Evolutionary conservation across 64 coral and sea anemone species (phyloP).

Genomic region (Anthopleura sola): DNA sequence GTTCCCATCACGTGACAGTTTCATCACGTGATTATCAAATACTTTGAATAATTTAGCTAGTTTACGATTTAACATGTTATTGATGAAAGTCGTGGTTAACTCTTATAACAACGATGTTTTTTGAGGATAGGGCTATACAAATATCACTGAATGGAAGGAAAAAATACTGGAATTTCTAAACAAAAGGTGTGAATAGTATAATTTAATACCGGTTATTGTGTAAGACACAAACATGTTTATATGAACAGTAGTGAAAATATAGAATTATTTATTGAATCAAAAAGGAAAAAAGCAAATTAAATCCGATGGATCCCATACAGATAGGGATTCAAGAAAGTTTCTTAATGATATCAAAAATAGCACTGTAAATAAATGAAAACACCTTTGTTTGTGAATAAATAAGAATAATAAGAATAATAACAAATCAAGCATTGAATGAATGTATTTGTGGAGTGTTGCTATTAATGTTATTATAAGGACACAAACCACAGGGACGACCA

Average conservation of each 20-base stretch:
- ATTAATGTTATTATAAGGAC: too few relatives aligned
- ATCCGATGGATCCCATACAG: background rate
- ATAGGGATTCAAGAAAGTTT: background rate
- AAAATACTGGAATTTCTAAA: background rate
- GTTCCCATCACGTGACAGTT: background rate
- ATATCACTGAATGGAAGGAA: background rate
- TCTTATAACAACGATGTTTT: background rate
- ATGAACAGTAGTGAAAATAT: constrained; percentile 3
- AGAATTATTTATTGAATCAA: constrained; percentile 16
- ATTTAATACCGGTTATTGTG: constrained; percentile 1
- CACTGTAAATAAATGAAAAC: constrained; percentile 21
- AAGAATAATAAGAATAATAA: background rate
- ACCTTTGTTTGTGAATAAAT: constrained; percentile 19
- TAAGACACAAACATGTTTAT: background rate
- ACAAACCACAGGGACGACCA: too few relatives aligned
- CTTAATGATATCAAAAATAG: constrained; percentile 5
- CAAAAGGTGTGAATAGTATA: background rate
- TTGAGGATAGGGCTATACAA: background rate
- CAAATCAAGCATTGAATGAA: too few relatives aligned
- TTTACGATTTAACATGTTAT: background rate
- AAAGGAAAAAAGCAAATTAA: background rate
- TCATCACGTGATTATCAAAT: background rate
- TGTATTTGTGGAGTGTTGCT: too few relatives aligned
- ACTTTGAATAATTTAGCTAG: background rate
- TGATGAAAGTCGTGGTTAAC: background rate